Conservation (phyloP, 2,797 vertebrate species). For the Siniperca undulata region DNA sequence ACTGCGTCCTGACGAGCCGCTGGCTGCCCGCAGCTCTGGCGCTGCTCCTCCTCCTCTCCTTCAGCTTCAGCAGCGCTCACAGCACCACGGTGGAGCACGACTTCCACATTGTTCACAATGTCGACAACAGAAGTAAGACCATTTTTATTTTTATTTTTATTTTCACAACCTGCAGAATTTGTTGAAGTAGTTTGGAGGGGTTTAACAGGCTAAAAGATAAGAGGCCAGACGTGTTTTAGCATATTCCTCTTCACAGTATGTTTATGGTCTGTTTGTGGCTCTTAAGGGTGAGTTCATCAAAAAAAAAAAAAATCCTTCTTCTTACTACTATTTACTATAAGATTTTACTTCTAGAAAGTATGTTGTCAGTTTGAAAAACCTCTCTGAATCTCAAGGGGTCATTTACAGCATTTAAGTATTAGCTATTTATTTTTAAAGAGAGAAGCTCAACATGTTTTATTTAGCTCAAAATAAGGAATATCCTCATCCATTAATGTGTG, state of each 20-base stretch:
- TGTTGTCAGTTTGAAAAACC: background rate
- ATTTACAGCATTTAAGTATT: background rate
- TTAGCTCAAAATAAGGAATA: background rate
- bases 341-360: background rate
- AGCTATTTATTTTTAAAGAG: background rate
- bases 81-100: conserved; percentile 89
- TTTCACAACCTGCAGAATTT: background rate
- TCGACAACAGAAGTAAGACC: conserved; percentile 93
- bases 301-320: background rate
- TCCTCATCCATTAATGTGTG: background rate
- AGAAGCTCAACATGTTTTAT: background rate
- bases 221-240: background rate
- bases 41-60: conserved; percentile 86
- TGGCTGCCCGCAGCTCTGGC: conserved; percentile 83
- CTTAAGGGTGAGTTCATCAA: background rate
- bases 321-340: background rate
- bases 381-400: background rate
- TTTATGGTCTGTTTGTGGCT: background rate
- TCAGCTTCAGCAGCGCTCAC: conserved; percentile 83
- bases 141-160: background rate
- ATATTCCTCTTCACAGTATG: too few relatives aligned
- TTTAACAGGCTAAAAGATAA: background rate
- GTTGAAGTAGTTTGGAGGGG: background rate
- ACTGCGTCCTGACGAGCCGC: conserved; percentile 73
- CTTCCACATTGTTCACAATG: conserved; percentile 88